A percentile compares a stretch with the other conserved stretches of the same genome.
Conservation (phyloP, 1,140 invertebrate species). For the Gyrodactylus bullatarudis region DNA sequence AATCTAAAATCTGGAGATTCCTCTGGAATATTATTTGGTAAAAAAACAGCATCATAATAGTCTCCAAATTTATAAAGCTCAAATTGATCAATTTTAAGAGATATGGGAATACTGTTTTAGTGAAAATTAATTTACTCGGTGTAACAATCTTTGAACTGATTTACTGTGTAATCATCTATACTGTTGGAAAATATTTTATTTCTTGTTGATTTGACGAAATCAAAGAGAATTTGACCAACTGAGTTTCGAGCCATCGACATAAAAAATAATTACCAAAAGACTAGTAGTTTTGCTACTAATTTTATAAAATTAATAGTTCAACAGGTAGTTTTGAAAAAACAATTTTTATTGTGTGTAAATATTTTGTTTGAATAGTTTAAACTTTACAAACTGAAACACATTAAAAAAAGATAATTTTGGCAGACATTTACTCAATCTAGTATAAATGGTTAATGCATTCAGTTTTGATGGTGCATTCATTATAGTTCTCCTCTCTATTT, state of each 20-base stretch:
- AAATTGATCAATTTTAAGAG: neutral
- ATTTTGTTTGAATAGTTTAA: neutral
- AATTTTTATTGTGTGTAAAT: too few species aligned
- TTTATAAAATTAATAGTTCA: too few species aligned
- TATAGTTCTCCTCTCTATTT: slow-evolving; percentile 16
- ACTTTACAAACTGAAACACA: neutral
- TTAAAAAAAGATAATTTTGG: neutral
- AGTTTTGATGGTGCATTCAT: slow-evolving; percentile 19
- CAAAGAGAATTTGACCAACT: neutral
- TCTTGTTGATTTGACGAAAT: neutral
- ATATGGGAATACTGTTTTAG: neutral
- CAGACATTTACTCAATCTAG: too few species aligned
- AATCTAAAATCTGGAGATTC: neutral
- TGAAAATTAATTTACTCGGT: neutral
- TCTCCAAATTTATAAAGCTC: neutral
- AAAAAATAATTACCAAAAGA: neutral
- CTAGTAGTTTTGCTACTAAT: too few species aligned
- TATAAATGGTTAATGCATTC: slow-evolving; percentile 13
- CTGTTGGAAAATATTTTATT: neutral
- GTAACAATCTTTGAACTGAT: neutral
- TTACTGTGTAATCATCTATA: neutral
- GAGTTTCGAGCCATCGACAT: too few species aligned
- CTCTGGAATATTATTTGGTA: neutral
- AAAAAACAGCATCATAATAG: neutral
- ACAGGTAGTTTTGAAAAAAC: too few species aligned